phyloP scores from a whole-genome alignment of 2,888 invertebrate genomes.

The Coenonympha glycerion region DNA sequence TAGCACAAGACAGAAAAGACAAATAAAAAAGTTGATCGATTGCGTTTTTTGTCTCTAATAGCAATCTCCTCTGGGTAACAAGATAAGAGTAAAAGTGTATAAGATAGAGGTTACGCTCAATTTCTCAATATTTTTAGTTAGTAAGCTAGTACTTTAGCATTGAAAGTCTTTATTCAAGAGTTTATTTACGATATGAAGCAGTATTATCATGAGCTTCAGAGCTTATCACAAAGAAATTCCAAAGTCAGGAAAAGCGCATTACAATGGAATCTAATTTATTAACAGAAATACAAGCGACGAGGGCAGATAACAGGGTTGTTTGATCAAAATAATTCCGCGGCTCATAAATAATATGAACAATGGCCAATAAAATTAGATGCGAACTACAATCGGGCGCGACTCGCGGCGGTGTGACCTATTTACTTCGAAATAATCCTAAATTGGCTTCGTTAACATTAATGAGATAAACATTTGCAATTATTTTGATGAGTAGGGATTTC shows the following conservation, averaged over 20 bases:
- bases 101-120: no score
- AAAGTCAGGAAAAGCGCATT: constrained; percentile 8
- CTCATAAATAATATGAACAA: constrained; percentile 71
- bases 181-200: no score
- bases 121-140: no score
- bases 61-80: no score
- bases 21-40: no score
- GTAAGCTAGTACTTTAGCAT: no score
- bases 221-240: background rate
- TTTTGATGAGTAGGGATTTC: background rate
- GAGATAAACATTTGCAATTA: constrained; percentile 14
- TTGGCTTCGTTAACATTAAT: constrained; percentile 22
- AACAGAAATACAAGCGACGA: constrained; percentile 53
- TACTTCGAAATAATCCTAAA: background rate
- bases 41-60: no score
- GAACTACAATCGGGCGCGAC: constrained; percentile 45
- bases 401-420: constrained; percentile 17
- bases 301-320: constrained; percentile 56
- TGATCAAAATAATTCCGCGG: constrained; percentile 63
- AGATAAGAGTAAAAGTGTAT: no score
- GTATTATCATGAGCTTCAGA: no score
- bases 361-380: constrained; percentile 68
- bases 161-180: no score
- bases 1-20: no score
- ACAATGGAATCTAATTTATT: constrained; percentile 52